A percentile compares a stretch with the other conserved stretches of the same genome.
phyloP scores from a whole-genome alignment of 2,888 invertebrate species.

The Athetis lepigone region DNA sequence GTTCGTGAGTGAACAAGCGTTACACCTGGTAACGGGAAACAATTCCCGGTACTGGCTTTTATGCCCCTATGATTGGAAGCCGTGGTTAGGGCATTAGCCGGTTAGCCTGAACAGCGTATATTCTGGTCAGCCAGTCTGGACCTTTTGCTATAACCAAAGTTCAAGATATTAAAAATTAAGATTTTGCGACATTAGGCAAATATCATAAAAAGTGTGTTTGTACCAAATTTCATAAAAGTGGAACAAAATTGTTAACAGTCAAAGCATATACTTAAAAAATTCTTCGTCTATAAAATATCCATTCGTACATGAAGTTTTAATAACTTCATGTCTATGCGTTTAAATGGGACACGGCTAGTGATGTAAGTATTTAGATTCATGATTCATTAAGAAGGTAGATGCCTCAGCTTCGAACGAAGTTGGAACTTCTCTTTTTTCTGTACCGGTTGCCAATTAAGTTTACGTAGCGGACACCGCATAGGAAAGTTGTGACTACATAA shows the following conservation, averaged over 20 bases:
- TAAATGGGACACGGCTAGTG: conserved; percentile 37
- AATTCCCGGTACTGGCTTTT: neutral
- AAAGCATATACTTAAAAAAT: conserved; percentile 9
- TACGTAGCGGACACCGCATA: conserved; percentile 19
- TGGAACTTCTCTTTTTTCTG: conserved; percentile 45
- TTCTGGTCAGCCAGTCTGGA: neutral
- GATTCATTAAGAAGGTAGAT: conserved; percentile 55
- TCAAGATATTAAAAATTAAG: neutral
- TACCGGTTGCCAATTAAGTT: conserved; percentile 46
- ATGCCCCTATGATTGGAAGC: conserved; percentile 2
- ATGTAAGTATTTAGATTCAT: conserved; percentile 48
- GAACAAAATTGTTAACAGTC: neutral
- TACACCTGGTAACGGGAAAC: no score
- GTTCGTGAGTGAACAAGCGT: conserved; percentile 9
- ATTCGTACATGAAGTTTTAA: conserved; percentile 22
- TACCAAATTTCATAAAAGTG: no score
- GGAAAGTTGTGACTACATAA: conserved; percentile 20
- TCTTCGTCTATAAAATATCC: conserved; percentile 15
- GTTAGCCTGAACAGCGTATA: neutral
- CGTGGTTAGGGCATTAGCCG: neutral
- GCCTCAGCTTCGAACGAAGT: conserved; percentile 46
- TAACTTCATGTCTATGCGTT: conserved; percentile 37
- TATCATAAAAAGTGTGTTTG: no score
- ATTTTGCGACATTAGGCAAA: no score
- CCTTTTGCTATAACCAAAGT: neutral